Percentiles rank a stretch among this genome's conserved stretches.
Conservation (phyloP, 2,113 vertebrate species). For the Arizona elegans region DNA sequence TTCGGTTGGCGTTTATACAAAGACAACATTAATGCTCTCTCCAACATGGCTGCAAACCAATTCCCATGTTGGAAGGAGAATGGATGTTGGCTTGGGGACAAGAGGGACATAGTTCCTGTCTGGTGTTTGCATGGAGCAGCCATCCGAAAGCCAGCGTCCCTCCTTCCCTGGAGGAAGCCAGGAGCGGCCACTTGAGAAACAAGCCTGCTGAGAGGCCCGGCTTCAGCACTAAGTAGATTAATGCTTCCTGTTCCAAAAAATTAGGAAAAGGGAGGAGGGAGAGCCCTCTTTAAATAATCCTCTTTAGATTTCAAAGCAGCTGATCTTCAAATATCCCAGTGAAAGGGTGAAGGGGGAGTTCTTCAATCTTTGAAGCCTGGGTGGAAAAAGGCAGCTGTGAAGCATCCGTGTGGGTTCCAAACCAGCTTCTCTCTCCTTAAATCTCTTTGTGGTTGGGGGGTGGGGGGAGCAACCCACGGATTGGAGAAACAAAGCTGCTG, state of each 20-base stretch:
- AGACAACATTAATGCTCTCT: conserved; percentile 60
- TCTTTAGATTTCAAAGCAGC: conserved; percentile 67
- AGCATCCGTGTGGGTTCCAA: conserved; percentile 53
- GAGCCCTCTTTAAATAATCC: conserved; percentile 55
- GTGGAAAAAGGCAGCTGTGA: conserved; percentile 50
- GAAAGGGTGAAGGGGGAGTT: conserved; percentile 52
- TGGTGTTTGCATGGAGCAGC: conserved; percentile 69
- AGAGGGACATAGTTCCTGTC: conserved; percentile 51
- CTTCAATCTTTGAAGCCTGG: conserved; percentile 40
- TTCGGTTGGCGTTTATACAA: conserved; percentile 37
- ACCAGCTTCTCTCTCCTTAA: conserved; percentile 53
- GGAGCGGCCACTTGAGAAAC: conserved; percentile 66
- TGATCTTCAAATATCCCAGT: conserved; percentile 72
- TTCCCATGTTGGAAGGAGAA: conserved; percentile 59
- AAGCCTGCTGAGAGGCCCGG: conserved; percentile 66
- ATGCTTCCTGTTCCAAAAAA: conserved; percentile 70
- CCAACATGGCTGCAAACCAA: conserved; percentile 57
- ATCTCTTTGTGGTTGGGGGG: conserved; percentile 11
- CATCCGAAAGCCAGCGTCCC: conserved; percentile 62
- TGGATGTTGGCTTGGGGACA: conserved; percentile 64
- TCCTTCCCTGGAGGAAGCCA: conserved; percentile 53
- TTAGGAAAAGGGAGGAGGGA: conserved; percentile 38
- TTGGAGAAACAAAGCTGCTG: conserved; percentile 39
- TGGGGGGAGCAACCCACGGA: conserved; percentile 40
- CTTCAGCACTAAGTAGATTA: conserved; percentile 73